Percentiles rank a stretch among this genome's conserved stretches.
phyloP scores from a whole-genome alignment of 2,888 invertebrate species.

The Morpho helenor region DNA sequence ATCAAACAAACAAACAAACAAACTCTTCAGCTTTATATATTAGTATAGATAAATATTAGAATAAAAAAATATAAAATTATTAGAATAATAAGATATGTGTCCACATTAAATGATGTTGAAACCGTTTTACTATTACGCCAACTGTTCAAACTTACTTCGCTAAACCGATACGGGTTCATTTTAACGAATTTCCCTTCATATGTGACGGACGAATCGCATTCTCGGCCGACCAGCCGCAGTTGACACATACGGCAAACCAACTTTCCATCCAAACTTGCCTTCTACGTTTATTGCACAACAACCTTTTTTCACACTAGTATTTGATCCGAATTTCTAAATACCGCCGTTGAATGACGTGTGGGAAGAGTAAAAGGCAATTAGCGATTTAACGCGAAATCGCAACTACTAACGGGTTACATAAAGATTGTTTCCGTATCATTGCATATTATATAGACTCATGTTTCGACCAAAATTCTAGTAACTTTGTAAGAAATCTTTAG shows the following conservation, averaged over 20 bases:
- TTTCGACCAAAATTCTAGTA: too few relatives aligned
- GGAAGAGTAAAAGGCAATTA: slow-evolving; percentile 31
- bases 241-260: slow-evolving; percentile 28
- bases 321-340: slow-evolving; percentile 34
- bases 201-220: slow-evolving; percentile 6
- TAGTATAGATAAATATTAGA: too few relatives aligned
- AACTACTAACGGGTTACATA: slow-evolving; percentile 16
- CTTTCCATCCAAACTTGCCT: slow-evolving; percentile 33
- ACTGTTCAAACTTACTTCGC: too few relatives aligned
- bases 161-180: not conserved
- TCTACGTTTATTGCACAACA: slow-evolving; percentile 32
- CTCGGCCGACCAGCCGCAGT: slow-evolving; percentile 5
- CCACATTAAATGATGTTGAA: too few relatives aligned
- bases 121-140: too few relatives aligned
- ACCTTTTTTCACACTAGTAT: slow-evolving; percentile 32
- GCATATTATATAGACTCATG: too few relatives aligned
- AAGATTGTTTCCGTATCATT: not conserved
- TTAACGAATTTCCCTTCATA: slow-evolving; percentile 10
- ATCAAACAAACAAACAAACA: too few relatives aligned
- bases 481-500: too few relatives aligned
- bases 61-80: too few relatives aligned
- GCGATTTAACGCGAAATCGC: slow-evolving; percentile 31
- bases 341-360: slow-evolving; percentile 25
- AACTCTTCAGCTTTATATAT: too few relatives aligned
- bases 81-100: too few relatives aligned